Evolutionary conservation across 2,113 vertebrate genomes (phyloP), one percentile per base, ranked within the genome.

Genomic region (Bucco capensis): DNA sequence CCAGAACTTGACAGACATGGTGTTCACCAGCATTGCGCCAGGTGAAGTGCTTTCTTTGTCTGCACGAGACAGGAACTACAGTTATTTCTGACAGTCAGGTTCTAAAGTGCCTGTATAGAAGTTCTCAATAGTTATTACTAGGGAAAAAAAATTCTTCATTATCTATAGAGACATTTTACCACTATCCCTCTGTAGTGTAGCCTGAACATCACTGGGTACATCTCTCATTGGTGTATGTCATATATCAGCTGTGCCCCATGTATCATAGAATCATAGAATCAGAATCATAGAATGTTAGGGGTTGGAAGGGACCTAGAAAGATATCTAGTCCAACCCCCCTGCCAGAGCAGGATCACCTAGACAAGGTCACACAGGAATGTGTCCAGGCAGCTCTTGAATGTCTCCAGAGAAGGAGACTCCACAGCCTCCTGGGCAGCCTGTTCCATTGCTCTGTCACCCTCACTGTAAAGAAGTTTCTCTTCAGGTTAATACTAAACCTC

Each of bases 241-340:
- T 23, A 5, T 1, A 2, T 51, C 64, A 51, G 58, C 46, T 53
- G 25, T 74, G 87, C 56, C 33, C 15, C 15, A 2, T 0, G 1
- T 33, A 38, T 18, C 70, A 42, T n/a, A n/a, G n/a, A n/a, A n/a
- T n/a, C n/a, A n/a, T n/a, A n/a, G n/a, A n/a, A n/a, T n/a, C n/a
- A n/a, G n/a, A n/a, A n/a, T n/a, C n/a, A n/a, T n/a, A n/a, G n/a
- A n/a, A n/a, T n/a, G n/a, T n/a, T n/a, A n/a, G n/a, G n/a, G n/a
- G n/a, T n/a, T n/a, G n/a, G n/a, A n/a, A n/a, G n/a, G n/a, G n/a
- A n/a, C n/a, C n/a, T n/a, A n/a, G n/a, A n/a, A n/a, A n/a, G n/a
- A n/a, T n/a, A n/a, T n/a, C n/a, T n/a, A n/a, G n/a, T n/a, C n/a
- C n/a, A n/a, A n/a, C n/a, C n/a, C n/a, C n/a, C n/a, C n/a, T n/a